A percentile compares a stretch with the other conserved stretches of the same genome.
phyloP scores from a whole-genome alignment of 2,888 invertebrate genomes.

The Oscheius sp. region DNA sequence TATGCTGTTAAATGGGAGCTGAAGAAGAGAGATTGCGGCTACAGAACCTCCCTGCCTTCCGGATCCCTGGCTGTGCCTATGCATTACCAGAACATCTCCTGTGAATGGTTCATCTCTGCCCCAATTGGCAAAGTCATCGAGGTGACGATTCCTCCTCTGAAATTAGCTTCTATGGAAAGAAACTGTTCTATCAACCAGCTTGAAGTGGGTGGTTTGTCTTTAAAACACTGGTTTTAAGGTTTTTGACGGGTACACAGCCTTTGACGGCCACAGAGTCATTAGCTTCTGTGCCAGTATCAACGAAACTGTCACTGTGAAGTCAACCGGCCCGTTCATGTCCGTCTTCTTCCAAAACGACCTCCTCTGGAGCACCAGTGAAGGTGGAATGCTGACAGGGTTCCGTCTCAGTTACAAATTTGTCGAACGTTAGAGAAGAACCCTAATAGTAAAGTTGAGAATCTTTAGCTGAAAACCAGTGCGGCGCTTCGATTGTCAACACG shows the following conservation, averaged over 20 bases:
- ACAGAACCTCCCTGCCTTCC: constrained; percentile 45
- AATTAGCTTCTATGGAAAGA: constrained; percentile 48
- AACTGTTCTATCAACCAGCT: constrained; percentile 63
- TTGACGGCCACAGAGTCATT: constrained; percentile 44
- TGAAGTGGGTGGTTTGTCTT: constrained; percentile 40
- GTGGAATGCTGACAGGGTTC: constrained; percentile 52
- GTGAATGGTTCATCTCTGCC: constrained; percentile 57
- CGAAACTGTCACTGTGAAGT: constrained; percentile 35
- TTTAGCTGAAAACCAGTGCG: constrained; percentile 52
- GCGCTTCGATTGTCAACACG: constrained; percentile 46
- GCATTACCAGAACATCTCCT: constrained; percentile 49
- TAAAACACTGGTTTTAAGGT: constrained; percentile 13
- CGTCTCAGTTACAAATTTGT: constrained; percentile 56
- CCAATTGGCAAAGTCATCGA: constrained; percentile 51
- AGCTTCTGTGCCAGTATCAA: constrained; percentile 41
- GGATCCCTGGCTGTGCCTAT: constrained; percentile 46
- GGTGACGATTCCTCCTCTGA: constrained; percentile 54
- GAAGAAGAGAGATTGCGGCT: constrained; percentile 49
- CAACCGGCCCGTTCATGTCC: constrained; percentile 54
- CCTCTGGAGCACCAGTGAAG: constrained; percentile 32
- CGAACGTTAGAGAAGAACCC: constrained; percentile 43
- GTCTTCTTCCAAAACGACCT: constrained; percentile 47
- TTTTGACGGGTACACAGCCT: constrained; percentile 49
- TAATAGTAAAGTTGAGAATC: not conserved
- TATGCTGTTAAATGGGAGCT: constrained; percentile 49